A percentile compares a stretch with the other conserved stretches of the same genome.
Evolutionary conservation across 1,140 invertebrate genomes (phyloP).

Genomic region (Neelides sp.): DNA sequence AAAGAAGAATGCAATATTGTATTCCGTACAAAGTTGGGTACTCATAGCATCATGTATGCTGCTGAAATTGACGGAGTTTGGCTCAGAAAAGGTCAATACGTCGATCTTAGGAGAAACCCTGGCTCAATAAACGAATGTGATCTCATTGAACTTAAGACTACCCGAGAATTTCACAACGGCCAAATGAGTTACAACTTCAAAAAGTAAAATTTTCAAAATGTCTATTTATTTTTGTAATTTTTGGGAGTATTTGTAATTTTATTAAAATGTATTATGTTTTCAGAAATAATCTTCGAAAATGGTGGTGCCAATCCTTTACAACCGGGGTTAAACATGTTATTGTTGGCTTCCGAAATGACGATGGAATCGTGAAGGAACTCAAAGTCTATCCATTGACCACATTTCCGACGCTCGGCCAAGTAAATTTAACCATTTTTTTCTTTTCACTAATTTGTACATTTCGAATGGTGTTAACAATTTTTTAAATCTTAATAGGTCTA

Average conservation of each 20-base stretch:
- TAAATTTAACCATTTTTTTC: slow-evolving; percentile 2
- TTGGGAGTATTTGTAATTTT: not conserved
- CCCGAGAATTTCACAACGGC: slow-evolving; percentile 13
- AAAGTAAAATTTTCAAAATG: slow-evolving; percentile 12
- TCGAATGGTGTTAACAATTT: not conserved
- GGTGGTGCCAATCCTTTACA: slow-evolving; percentile 27
- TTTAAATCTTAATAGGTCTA: not conserved
- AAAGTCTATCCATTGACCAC: slow-evolving; percentile 11
- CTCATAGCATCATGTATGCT: slow-evolving; percentile 21
- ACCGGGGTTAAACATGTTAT: slow-evolving; percentile 19
- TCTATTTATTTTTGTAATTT: not conserved
- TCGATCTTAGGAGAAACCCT: slow-evolving; percentile 21
- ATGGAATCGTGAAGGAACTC: slow-evolving; percentile 22
- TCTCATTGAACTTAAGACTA: slow-evolving; percentile 28
- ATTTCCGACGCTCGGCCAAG: slow-evolving; percentile 18
- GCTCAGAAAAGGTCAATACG: slow-evolving; percentile 10
- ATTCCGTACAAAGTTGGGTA: slow-evolving; percentile 19
- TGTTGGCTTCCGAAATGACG: slow-evolving; percentile 26
- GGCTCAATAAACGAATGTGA: slow-evolving; percentile 10
- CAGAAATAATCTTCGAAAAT: slow-evolving; percentile 25
- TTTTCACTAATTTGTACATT: not conserved
- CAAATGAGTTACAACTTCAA: slow-evolving; percentile 23
- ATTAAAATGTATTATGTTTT: slow-evolving; percentile 6
- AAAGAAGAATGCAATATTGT: slow-evolving; percentile 28
- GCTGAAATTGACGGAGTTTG: slow-evolving; percentile 29